Percentiles rank a stretch among this genome's conserved stretches.
phyloP scores from a whole-genome alignment of 2,797 vertebrate genomes.

The Garrulus glandarius region DNA sequence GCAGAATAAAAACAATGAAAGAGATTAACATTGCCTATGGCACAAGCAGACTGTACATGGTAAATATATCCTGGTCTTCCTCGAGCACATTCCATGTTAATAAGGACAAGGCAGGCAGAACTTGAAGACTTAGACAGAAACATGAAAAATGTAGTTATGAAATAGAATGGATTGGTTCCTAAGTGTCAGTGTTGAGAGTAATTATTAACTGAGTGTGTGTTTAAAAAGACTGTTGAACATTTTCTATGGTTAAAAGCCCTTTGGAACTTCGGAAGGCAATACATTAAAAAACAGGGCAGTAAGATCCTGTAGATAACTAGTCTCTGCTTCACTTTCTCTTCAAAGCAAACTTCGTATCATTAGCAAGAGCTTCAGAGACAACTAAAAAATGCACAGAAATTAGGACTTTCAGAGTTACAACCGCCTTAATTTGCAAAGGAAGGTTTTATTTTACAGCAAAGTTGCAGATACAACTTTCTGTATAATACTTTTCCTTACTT shows the following conservation, averaged over 20 bases:
- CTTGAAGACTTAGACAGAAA: neutral
- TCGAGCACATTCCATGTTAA: neutral
- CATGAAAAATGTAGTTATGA: neutral
- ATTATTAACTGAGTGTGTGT: neutral
- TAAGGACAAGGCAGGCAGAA: neutral
- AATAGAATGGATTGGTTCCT: neutral
- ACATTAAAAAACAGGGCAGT: neutral
- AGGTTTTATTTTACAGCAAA: neutral
- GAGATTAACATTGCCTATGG: neutral
- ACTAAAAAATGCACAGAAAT: neutral
- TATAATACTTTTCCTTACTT: neutral
- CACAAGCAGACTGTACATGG: neutral
- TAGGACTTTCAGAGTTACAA: neutral
- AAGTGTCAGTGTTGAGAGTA: neutral
- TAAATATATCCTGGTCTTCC: neutral
- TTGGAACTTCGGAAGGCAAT: neutral
- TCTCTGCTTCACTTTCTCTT: neutral
- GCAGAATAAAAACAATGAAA: neutral
- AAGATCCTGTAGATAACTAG: neutral
- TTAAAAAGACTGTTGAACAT: neutral
- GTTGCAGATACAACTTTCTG: neutral
- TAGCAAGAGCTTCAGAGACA: neutral
- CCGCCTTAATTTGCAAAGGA: neutral
- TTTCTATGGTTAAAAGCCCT: neutral
- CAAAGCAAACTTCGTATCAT: neutral